These are phyloP conservation scores for Parnassius apollo DNA, from an alignment of 2,888 invertebrate species.

Conservation along the genomic window DNA sequence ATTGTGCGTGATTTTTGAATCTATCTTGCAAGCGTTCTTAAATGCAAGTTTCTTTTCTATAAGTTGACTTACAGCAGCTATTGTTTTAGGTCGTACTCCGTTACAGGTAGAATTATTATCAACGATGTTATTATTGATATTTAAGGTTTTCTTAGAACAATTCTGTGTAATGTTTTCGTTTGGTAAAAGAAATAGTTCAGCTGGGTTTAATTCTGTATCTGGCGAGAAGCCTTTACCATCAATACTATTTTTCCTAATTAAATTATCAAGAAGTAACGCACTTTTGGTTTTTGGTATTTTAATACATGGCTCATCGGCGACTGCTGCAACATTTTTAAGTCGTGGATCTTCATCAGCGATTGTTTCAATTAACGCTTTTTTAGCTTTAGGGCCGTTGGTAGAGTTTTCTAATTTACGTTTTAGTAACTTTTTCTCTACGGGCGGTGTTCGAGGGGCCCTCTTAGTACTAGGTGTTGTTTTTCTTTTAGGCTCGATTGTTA, in stretches of 20 bases:
- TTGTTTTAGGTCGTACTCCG: slow-evolving; percentile 61
- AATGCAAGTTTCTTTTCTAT: slow-evolving; percentile 64
- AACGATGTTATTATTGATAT: slow-evolving; percentile 74
- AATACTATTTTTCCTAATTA: slow-evolving; percentile 80
- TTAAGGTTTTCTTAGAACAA: slow-evolving; percentile 67
- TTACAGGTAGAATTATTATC: slow-evolving; percentile 55
- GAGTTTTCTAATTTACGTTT: slow-evolving; percentile 67
- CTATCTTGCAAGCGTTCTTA: slow-evolving; percentile 66
- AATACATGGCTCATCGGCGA: slow-evolving; percentile 45
- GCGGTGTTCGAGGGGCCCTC: slow-evolving; percentile 48
- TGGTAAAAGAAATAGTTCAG: slow-evolving; percentile 69
- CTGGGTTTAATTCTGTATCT: slow-evolving; percentile 66
- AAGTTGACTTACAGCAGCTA: slow-evolving; percentile 66
- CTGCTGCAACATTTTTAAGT: slow-evolving; percentile 45
- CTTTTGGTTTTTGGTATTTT: slow-evolving; percentile 71
- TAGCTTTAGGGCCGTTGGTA: slow-evolving; percentile 47
- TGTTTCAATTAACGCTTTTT: slow-evolving; percentile 54
- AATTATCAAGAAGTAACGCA: slow-evolving; percentile 76
- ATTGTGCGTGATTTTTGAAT: slow-evolving; percentile 64
- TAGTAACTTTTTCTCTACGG: slow-evolving; percentile 62
- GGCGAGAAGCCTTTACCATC: slow-evolving; percentile 61
- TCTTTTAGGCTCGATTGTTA: slow-evolving; percentile 42
- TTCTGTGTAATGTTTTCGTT: slow-evolving; percentile 60
- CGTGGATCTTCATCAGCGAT: slow-evolving; percentile 54
- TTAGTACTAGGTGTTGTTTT: slow-evolving; percentile 49